These are phyloP conservation scores for Gandaritis pyraliata DNA, from an alignment of 2,888 invertebrate species.

Conservation along the genomic window DNA sequence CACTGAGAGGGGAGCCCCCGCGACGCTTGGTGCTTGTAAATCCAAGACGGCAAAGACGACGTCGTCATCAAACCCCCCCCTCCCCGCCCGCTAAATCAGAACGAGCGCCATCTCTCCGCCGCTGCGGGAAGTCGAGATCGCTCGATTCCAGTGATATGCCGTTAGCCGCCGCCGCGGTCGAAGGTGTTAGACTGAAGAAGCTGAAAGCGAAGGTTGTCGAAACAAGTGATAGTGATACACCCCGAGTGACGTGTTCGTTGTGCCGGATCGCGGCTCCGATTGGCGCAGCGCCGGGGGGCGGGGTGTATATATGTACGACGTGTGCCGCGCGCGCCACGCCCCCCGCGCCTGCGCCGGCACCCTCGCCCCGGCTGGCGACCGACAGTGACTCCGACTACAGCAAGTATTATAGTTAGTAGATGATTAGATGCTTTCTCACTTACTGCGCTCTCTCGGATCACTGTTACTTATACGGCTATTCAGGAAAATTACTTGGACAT, in stretches of 20 bases:
- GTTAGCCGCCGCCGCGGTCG: slow-evolving; percentile 78
- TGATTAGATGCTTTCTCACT: slow-evolving; percentile 75
- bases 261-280: slow-evolving; percentile 59
- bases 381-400: slow-evolving; percentile 82
- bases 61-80: slow-evolving; percentile 60
- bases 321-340: slow-evolving; percentile 46
- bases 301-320: slow-evolving; percentile 54
- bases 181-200: slow-evolving; percentile 31
- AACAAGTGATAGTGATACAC: slow-evolving; percentile 34
- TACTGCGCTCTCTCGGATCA: slow-evolving; percentile 41
- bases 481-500: slow-evolving; percentile 40
- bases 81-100: slow-evolving; percentile 50
- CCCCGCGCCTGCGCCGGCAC: slow-evolving; percentile 42
- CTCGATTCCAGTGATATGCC: slow-evolving; percentile 93
- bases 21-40: slow-evolving; percentile 91
- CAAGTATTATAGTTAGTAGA: slow-evolving; percentile 84
- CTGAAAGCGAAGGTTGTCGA: slow-evolving; percentile 1
- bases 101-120: slow-evolving; percentile 83
- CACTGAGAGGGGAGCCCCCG: slow-evolving; percentile 90
- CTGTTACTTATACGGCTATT: slow-evolving; percentile 21
- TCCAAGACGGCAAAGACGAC: slow-evolving; percentile 69
- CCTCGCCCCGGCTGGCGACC: slow-evolving; percentile 47
- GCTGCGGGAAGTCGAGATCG: slow-evolving; percentile 92
- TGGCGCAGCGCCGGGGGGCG: slow-evolving; percentile 47
- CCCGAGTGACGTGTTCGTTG: slow-evolving; percentile 57